Base-by-base conservation (phyloP, 2,113 vertebrate species). In the Elephantulus edwardii region DNA sequence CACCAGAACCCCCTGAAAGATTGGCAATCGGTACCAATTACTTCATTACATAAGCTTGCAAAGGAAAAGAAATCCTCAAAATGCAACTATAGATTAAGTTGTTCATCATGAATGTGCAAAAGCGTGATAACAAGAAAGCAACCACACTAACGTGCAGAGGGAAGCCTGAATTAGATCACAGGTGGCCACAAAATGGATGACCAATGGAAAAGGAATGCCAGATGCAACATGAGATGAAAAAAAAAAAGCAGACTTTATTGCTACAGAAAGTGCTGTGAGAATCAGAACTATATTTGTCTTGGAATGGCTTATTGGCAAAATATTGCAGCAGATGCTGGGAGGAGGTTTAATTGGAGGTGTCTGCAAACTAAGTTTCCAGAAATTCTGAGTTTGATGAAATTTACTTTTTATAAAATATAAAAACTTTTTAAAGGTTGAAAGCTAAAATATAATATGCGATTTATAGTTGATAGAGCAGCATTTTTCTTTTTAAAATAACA, bases 301-400 rank as follows among this genome's bases (percentile, higher is more conserved):
- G 87, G 89, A 93, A 89, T 16, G 78, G 87, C 94, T 95, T 95
- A 95, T 94, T 96, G 96, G 91, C 96, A 94, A 95, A 96, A 95
- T 89, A 95, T 92, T 89, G 83, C 85, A 38, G 91, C 94, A 93
- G 95, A 91, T 93, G 95, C 90, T n/a, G 66, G 90, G 86, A 75
- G 74, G 72, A 80, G 50, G 77, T 60, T 90, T 88, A 90, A 89
- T 86, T 75, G 85, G 83, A 78, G 88, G 77, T 60, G 80, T 70
- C 90, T 68, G 89, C 80, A 74, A 42, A 76, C 80, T 93, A 50
- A 17, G 48, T 71, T 82, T 24, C 77, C 84, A 93, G 83, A 93
- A 76, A 91, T 40, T 83, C 87, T 81, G 76, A 26, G 50, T 91
- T 88, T 76, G 88, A 84, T 90, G 89, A 44, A 50, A 79, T 92